Evolutionary conservation across 2,797 vertebrate species (phyloP).

Genomic region (Chromobotia macracanthus): DNA sequence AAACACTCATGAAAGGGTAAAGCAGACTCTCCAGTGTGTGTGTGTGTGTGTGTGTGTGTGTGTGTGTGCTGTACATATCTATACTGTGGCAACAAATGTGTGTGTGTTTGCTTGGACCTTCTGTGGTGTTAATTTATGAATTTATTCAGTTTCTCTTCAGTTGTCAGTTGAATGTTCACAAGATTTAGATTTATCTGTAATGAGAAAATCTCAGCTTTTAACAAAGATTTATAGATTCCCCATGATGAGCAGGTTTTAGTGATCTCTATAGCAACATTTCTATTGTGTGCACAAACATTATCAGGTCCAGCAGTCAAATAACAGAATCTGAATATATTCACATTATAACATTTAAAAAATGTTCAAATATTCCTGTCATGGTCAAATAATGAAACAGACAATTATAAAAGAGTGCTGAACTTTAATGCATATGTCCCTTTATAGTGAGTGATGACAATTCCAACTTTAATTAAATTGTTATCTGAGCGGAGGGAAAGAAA

Average conservation of each 20-base stretch:
- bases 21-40: background rate
- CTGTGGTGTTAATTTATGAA: no score
- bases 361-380: background rate
- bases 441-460: background rate
- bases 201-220: no score
- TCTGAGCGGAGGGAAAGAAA: background rate
- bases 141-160: no score
- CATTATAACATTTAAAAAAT: background rate
- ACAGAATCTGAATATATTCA: background rate
- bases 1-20: no score
- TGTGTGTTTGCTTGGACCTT: no score
- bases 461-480: slow-evolving; percentile 6
- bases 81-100: background rate
- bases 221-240: no score
- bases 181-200: no score
- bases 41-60: background rate
- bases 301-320: background rate
- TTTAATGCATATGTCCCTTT: background rate
- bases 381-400: background rate
- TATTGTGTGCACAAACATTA: background rate
- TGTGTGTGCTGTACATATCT: background rate
- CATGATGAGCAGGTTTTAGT: no score
- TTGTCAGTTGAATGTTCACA: no score
- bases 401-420: background rate
- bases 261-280: no score